These are phyloP conservation scores for Redunca redunca DNA, from an alignment of 2,113 vertebrate species.

Conservation along the genomic window DNA sequence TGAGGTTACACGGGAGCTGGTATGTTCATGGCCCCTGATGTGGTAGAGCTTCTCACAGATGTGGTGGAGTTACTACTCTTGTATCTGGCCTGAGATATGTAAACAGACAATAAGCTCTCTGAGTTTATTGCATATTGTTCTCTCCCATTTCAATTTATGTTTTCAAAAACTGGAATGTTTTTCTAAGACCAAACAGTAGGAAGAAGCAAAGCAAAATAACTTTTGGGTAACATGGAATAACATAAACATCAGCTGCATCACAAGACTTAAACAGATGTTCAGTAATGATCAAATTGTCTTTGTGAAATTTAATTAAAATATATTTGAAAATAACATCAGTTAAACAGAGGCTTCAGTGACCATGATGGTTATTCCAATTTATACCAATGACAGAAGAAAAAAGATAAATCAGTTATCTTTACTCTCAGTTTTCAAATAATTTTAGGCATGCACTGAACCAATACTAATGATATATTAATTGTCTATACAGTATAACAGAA, in stretches of 20 bases:
- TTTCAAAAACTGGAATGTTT: neutral
- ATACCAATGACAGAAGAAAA: neutral
- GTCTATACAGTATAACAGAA: neutral
- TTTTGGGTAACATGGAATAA: neutral
- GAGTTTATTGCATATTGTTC: neutral
- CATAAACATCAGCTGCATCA: neutral
- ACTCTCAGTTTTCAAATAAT: neutral
- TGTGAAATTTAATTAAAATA: neutral
- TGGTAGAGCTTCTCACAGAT: neutral
- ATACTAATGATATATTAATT: neutral
- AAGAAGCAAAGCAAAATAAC: neutral
- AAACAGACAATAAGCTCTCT: neutral
- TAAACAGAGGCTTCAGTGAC: neutral
- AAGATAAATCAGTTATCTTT: neutral
- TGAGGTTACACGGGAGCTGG: neutral
- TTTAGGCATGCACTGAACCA: neutral
- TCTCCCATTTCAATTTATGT: neutral
- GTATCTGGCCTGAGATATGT: too few species aligned
- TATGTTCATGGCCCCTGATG: neutral
- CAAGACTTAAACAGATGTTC: neutral
- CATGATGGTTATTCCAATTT: neutral
- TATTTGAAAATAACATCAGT: neutral
- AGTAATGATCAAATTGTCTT: neutral
- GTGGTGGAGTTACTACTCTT: neutral
- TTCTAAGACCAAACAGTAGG: neutral